These are phyloP conservation scores for Epinotia bilunana DNA, from an alignment of 2,888 invertebrate genomes.

Conservation along the genomic window DNA sequence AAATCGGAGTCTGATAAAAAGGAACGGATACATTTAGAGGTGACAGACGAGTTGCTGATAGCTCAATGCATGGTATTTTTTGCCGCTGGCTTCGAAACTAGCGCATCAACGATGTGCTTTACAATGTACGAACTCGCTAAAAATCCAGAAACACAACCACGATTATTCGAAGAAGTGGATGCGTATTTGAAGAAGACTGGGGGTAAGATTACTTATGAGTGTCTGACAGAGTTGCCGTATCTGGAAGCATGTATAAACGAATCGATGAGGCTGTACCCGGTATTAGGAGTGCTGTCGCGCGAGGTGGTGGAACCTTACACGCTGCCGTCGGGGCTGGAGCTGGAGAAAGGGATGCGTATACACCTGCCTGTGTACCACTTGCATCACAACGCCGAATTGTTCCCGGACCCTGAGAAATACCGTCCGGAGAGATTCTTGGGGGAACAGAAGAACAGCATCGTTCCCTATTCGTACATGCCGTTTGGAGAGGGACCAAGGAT, in stretches of 20 bases:
- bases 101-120: slow-evolving; percentile 75
- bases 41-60: slow-evolving; percentile 74
- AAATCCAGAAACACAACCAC: slow-evolving; percentile 72
- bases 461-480: slow-evolving; percentile 44
- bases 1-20: slow-evolving; percentile 45
- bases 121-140: slow-evolving; percentile 77
- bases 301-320: slow-evolving; percentile 38
- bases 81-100: slow-evolving; percentile 82
- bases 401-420: slow-evolving; percentile 37
- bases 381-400: slow-evolving; percentile 22
- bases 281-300: slow-evolving; percentile 61
- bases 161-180: slow-evolving; percentile 69
- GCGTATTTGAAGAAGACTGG: slow-evolving; percentile 61
- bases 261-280: slow-evolving; percentile 74
- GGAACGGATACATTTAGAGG: slow-evolving; percentile 53
- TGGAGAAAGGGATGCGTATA: slow-evolving; percentile 31
- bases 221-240: slow-evolving; percentile 74
- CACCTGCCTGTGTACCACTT: slow-evolving; percentile 39
- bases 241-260: slow-evolving; percentile 75
- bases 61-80: slow-evolving; percentile 82
- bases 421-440: slow-evolving; percentile 30
- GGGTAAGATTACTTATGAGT: slow-evolving; percentile 73
- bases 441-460: slow-evolving; percentile 29
- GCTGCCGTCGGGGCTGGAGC: slow-evolving; percentile 31
- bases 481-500: slow-evolving; percentile 48